Conservation (phyloP, 2,888 invertebrate species). For the Scrobipalpa atriplicella region DNA sequence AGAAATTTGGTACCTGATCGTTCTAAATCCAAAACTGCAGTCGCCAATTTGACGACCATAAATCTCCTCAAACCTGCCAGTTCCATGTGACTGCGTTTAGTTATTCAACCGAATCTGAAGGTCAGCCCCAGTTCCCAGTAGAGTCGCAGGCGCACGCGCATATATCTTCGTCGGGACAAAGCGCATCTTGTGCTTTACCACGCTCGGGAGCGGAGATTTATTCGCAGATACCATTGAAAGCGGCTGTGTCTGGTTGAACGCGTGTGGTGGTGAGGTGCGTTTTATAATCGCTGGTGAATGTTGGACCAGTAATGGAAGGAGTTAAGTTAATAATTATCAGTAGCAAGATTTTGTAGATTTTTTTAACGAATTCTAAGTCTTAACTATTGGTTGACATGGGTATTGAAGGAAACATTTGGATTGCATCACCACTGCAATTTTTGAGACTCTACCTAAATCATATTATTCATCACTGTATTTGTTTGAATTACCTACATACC, state of each 20-base stretch:
- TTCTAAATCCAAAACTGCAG: neutral
- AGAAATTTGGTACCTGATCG: neutral
- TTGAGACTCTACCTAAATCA: too few relatives aligned
- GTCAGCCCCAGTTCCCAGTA: conserved; percentile 33
- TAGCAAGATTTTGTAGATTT: too few relatives aligned
- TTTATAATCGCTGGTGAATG: neutral
- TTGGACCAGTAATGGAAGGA: too few relatives aligned
- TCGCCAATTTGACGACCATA: neutral
- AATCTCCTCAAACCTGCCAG: neutral
- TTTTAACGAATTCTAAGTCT: too few relatives aligned
- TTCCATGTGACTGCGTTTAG: conserved; percentile 12
- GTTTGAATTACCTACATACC: too few relatives aligned
- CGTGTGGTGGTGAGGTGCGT: neutral
- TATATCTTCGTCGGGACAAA: conserved; percentile 55
- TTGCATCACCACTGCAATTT: too few relatives aligned
- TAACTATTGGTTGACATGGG: too few relatives aligned
- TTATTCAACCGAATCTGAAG: conserved; percentile 27
- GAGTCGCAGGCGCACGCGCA: conserved; percentile 35
- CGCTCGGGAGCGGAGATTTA: conserved; percentile 56
- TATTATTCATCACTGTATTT: too few relatives aligned
- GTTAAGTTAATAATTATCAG: too few relatives aligned
- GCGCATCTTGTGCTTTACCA: conserved; percentile 64
- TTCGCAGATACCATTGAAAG: conserved; percentile 55
- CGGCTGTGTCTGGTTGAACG: neutral
- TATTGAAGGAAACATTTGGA: too few relatives aligned